phyloP scores from a whole-genome alignment of 2,888 invertebrate species.

The Prosapia bicincta region DNA sequence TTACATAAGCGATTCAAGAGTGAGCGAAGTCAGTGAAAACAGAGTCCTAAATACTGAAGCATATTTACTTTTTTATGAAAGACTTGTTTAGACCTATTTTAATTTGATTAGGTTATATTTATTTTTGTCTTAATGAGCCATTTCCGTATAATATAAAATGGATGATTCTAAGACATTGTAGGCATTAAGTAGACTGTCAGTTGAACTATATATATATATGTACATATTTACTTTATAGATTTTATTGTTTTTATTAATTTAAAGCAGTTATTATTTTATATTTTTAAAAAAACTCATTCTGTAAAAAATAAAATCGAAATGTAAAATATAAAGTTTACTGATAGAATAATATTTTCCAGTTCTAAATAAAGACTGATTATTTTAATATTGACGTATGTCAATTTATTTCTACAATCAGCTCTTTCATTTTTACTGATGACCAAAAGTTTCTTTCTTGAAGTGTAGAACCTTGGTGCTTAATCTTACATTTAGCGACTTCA shows the following conservation, averaged over 20 bases:
- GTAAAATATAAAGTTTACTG: not conserved
- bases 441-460: constrained; percentile 14
- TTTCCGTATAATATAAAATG: not conserved
- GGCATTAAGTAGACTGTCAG: not conserved
- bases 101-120: too few species aligned
- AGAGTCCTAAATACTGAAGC: constrained; percentile 84
- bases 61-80: constrained; percentile 94
- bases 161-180: not conserved
- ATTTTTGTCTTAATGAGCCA: too few species aligned
- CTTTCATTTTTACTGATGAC: too few species aligned
- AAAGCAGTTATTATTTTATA: not conserved
- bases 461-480: constrained; percentile 4
- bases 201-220: not conserved
- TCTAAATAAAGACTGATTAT: not conserved
- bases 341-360: not conserved
- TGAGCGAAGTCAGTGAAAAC: constrained; percentile 74
- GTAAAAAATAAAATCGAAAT: not conserved
- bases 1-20: constrained; percentile 87
- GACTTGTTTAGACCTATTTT: constrained; percentile 62
- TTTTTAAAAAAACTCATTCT: not conserved
- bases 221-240: not conserved
- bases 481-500: too few species aligned
- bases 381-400: not conserved
- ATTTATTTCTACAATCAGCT: too few species aligned
- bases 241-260: not conserved